Evolutionary conservation across 1,140 invertebrate species (phyloP).

Genomic region (Orchesella cincta): DNA sequence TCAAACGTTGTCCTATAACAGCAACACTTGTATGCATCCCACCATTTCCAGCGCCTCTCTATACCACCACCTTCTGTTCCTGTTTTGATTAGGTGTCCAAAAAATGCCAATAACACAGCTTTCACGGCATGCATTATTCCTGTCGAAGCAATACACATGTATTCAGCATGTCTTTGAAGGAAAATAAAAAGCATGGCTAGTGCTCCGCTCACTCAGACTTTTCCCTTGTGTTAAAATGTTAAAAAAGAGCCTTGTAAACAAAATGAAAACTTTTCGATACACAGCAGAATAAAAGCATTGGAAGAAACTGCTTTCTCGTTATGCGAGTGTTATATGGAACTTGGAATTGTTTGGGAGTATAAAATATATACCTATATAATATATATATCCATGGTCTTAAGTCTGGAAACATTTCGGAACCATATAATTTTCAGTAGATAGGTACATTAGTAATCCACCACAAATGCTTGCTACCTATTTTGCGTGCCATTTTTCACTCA

Average conservation of each 20-base stretch:
- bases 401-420: too few relatives aligned
- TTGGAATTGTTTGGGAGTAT: too few relatives aligned
- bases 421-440: background rate
- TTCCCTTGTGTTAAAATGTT: background rate
- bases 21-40: background rate
- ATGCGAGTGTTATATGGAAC: too few relatives aligned
- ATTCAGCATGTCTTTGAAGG: too few relatives aligned
- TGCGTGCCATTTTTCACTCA: background rate
- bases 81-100: background rate
- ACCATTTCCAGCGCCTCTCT: background rate
- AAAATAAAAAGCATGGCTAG: background rate
- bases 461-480: background rate
- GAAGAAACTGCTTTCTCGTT: too few relatives aligned
- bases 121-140: background rate
- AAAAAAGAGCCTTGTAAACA: too few relatives aligned
- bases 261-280: too few relatives aligned
- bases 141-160: slow-evolving; percentile 6
- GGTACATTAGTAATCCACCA: slow-evolving; percentile 3
- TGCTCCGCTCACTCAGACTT: background rate
- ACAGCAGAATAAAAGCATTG: too few relatives aligned
- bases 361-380: too few relatives aligned
- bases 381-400: too few relatives aligned
- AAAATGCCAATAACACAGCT: slow-evolving; percentile 3
- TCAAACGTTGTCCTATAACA: background rate
- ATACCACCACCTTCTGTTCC: background rate